Percentiles rank a stretch among this genome's conserved stretches.
phyloP scores from a whole-genome alignment of 2,797 vertebrate genomes.

The Tinamus major region DNA sequence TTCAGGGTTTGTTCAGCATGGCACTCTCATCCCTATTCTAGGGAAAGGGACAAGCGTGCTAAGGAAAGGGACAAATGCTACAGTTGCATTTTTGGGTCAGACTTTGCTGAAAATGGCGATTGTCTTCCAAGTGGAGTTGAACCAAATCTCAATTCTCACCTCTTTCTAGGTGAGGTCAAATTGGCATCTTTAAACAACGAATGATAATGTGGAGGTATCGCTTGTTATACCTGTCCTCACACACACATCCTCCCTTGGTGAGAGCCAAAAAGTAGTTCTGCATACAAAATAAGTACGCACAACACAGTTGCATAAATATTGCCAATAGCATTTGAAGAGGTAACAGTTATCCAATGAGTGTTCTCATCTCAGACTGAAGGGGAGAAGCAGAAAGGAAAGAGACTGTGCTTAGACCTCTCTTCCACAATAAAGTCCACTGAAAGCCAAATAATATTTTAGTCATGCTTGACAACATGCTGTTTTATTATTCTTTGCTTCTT shows the following conservation, averaged over 20 bases:
- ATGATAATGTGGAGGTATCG: fast-evolving
- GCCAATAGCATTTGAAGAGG: fast-evolving
- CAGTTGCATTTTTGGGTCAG: background rate
- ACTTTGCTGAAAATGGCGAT: background rate
- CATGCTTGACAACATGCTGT: background rate
- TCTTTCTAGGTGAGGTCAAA: background rate
- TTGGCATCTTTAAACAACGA: fast-evolving
- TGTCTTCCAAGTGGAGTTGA: background rate
- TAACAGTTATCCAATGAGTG: background rate
- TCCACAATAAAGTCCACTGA: background rate
- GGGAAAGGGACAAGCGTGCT: fast-evolving
- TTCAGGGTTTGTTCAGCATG: background rate
- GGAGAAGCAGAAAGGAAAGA: background rate
- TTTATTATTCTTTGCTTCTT: background rate
- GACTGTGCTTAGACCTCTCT: background rate
- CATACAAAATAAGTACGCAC: background rate
- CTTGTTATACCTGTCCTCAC: fast-evolving
- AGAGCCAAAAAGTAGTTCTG: background rate
- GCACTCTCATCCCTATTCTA: fast-evolving
- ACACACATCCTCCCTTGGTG: fast-evolving
- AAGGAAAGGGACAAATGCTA: background rate
- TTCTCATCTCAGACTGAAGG: background rate
- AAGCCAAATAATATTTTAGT: background rate
- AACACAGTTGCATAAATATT: background rate
- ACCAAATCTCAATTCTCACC: background rate